phyloP scores from a whole-genome alignment of 2,888 invertebrate species.

The Agrochola circellaris region DNA sequence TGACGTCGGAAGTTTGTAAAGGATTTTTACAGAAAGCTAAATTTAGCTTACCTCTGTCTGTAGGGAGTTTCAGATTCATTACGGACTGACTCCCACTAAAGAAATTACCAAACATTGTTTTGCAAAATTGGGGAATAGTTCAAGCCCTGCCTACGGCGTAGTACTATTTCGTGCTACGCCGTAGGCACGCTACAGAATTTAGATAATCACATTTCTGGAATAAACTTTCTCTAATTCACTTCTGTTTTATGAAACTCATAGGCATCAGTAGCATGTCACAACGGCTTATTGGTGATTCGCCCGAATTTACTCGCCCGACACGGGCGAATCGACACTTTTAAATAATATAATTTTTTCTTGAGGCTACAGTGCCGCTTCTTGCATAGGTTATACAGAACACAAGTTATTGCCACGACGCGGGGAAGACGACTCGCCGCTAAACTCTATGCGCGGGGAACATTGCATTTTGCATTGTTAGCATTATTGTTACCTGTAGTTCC shows the following conservation, averaged over 20 bases:
- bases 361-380: too few species aligned
- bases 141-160: conserved; percentile 13
- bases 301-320: too few species aligned
- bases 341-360: too few species aligned
- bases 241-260: background rate
- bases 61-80: background rate
- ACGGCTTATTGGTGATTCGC: too few species aligned
- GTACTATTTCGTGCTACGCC: conserved; percentile 19
- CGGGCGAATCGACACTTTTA: too few species aligned
- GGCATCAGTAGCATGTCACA: background rate
- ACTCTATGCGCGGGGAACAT: too few species aligned
- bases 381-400: too few species aligned
- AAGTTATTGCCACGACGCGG: too few species aligned
- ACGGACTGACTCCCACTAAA: background rate
- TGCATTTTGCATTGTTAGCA: too few species aligned
- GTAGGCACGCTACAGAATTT: conserved; percentile 11
- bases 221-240: background rate
- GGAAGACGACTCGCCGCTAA: too few species aligned
- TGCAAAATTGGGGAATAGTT: background rate
- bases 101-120: background rate
- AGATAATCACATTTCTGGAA: background rate
- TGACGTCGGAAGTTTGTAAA: background rate
- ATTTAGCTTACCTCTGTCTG: background rate
- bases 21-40: background rate
- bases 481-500: too few species aligned